Base-by-base conservation (phyloP, 2,888 invertebrate genomes). In the Busseola fusca region DNA sequence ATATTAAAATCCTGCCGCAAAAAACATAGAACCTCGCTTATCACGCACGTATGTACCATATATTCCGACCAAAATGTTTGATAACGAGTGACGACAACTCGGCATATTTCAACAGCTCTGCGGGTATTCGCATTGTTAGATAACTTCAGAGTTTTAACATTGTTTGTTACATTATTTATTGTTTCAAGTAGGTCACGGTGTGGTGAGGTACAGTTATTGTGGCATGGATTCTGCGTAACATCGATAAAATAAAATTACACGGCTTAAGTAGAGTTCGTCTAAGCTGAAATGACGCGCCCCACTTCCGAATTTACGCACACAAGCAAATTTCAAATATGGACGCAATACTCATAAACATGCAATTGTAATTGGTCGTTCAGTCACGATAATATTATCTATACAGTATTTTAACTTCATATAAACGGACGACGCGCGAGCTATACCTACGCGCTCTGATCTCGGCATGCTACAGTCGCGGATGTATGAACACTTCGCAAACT, bases 1-100 rank as follows among this genome's bases (percentile, higher is more conserved):
- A 80, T 64, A 50, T 73, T 12, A 50, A 59, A 82, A 73, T 77
- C 82, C 69, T 67, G 79, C 54, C 42, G 34, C 30, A 21, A 65
- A 78, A 79, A 66, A 66, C 40, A 56, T 65, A 56, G 57, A 50
- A 37, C 3, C 42, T 6, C 7, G 57, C 45, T 73, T 82, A 78
- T 79, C 78, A 63, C 3, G 18, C 57, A 45, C 37, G 21, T 64
- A 64, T 80, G 59, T 77, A 34, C 5, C n/a, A 34, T 34, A 34
- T 34, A 34, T 34, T 34, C 71, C 63, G 56, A 56, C 42, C 56
- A 76, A 48, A 71, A 50, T n/a, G 21, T 40, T 66, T 77, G 77
- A 78, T 78, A 78, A 66, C 71, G 64, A 5, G 12, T 64, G 62
- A 59, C 65, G 77, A 52, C 34, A 42, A 30, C 21, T 10, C 40